phyloP scores from a whole-genome alignment of 2,888 invertebrate species.

The Sinodicranocentrus sp. region DNA sequence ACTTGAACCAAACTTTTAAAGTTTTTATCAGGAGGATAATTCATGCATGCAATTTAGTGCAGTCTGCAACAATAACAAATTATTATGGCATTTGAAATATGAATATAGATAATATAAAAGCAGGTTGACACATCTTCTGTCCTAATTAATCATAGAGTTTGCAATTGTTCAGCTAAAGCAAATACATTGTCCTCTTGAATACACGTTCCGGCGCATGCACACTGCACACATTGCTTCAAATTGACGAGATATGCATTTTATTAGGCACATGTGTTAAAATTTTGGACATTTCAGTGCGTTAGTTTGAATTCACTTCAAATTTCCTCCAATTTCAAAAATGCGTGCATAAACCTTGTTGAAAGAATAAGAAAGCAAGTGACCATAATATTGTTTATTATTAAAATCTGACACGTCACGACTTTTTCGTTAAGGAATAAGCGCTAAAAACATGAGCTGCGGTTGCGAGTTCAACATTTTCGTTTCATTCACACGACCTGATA shows the following conservation, averaged over 20 bases:
- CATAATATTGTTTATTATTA: constrained; percentile 11
- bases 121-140: too few species aligned
- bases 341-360: not conserved
- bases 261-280: not conserved
- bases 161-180: not conserved
- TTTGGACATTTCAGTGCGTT: not conserved
- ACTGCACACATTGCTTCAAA: not conserved
- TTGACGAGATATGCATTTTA: not conserved
- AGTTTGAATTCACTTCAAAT: too few species aligned
- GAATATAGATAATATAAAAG: too few species aligned
- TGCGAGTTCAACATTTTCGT: not conserved
- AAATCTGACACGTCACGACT: constrained; percentile 21
- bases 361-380: not conserved
- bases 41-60: too few species aligned
- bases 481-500: constrained; percentile 21
- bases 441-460: not conserved
- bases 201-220: not conserved
- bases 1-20: too few species aligned
- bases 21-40: too few species aligned
- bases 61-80: too few species aligned
- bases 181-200: not conserved
- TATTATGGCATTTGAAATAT: too few species aligned
- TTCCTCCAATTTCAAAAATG: not conserved
- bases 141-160: not conserved
- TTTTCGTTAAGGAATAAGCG: not conserved